These are phyloP conservation scores for Epizoanthus rinbou DNA, from an alignment of 92 coral and sea anemone species.

Conservation along the genomic window DNA sequence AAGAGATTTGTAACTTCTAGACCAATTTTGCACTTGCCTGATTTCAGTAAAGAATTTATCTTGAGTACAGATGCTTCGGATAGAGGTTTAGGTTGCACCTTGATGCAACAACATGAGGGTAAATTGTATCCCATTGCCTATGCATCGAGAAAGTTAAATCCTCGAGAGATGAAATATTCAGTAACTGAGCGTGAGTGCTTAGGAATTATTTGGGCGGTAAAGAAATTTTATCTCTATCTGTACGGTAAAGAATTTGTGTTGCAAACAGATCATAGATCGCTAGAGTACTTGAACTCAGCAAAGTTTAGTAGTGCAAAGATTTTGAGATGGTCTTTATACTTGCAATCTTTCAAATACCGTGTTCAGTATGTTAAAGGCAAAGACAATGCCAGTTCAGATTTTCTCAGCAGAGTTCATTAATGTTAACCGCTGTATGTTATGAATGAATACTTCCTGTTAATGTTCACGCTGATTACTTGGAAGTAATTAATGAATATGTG, in stretches of 20 bases:
- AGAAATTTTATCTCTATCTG: neutral
- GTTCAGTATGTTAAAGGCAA: neutral
- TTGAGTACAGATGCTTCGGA: conserved; percentile 46
- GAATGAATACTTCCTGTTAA: neutral
- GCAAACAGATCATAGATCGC: conserved; percentile 8
- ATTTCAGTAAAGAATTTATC: conserved; percentile 31
- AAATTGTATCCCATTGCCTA: conserved; percentile 20
- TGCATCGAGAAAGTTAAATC: conserved; percentile 2
- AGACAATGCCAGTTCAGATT: too few species aligned
- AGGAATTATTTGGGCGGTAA: conserved; percentile 3
- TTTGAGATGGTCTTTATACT: neutral
- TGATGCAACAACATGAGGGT: conserved; percentile 4
- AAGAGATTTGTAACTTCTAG: conserved; percentile 14
- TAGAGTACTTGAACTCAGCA: neutral
- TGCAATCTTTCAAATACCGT: conserved; percentile 14
- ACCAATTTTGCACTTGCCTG: conserved; percentile 32
- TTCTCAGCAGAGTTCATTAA: too few species aligned
- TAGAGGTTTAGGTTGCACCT: conserved; percentile 30
- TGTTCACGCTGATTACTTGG: neutral
- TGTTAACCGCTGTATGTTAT: too few species aligned
- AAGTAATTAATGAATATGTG: neutral
- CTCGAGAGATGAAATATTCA: conserved; percentile 14
- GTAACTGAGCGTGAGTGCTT: conserved; percentile 15
- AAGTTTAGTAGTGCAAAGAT: conserved; percentile 3
- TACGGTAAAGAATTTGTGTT: conserved; percentile 8